Percentiles rank a stretch among this genome's conserved stretches.
These are phyloP conservation scores for Parazoanthus atlanticus DNA, from an alignment of 92 coral and sea anemone genomes.

Conservation along the genomic window DNA sequence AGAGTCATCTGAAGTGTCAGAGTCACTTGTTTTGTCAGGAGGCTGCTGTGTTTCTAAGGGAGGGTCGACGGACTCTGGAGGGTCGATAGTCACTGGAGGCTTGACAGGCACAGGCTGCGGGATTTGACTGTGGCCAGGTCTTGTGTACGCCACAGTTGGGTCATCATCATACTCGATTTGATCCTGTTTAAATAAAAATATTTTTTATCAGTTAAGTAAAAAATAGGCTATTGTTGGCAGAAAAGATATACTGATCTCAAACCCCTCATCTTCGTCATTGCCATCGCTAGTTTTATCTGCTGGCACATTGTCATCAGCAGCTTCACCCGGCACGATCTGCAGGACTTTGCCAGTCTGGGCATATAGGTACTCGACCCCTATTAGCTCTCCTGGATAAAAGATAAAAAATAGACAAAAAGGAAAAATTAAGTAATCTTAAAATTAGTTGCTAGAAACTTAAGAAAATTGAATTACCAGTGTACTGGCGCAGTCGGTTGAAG, in stretches of 20 bases:
- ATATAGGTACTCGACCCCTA: neutral
- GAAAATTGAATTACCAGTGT: neutral
- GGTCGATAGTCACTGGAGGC: too few species aligned
- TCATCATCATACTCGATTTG: neutral
- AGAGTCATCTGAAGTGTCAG: neutral
- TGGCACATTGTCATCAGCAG: neutral
- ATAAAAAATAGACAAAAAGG: neutral
- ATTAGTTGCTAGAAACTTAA: too few species aligned
- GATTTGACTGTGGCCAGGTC: neutral
- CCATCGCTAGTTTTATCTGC: neutral
- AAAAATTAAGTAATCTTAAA: neutral
- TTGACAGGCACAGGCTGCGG: too few species aligned
- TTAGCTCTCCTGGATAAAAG: neutral
- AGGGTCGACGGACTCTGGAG: neutral
- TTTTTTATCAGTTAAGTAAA: too few species aligned
- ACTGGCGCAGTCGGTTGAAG: neutral
- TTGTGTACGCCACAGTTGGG: neutral
- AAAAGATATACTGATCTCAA: neutral
- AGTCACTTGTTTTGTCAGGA: neutral
- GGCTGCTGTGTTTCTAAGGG: too few species aligned
- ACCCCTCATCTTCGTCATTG: constrained; percentile 22
- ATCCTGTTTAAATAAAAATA: neutral
- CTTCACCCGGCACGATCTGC: neutral
- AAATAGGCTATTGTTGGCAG: too few species aligned
- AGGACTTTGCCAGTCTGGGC: neutral